Conservation (phyloP, 2,888 invertebrate genomes). For the Ectobius pallidus region DNA sequence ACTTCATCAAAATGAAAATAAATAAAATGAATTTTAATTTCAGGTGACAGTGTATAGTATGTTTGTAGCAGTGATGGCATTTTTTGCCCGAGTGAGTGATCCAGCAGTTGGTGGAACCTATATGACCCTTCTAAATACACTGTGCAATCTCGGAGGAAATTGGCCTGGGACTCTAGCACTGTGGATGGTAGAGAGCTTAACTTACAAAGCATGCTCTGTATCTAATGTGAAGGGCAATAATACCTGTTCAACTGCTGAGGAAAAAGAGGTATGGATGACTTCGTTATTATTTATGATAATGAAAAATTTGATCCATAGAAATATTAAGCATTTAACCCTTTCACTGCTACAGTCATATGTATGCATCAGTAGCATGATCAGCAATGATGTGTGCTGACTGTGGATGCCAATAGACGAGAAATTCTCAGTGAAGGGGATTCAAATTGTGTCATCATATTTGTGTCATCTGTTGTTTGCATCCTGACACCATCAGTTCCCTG, state of each 20-base stretch:
- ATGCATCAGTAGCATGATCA: constrained; percentile 34
- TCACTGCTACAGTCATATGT: too few relatives aligned
- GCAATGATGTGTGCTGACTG: too few relatives aligned
- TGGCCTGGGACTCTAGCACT: constrained; percentile 94
- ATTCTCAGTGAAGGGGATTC: too few relatives aligned
- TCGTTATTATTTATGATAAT: constrained; percentile 3
- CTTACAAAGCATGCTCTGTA: constrained; percentile 72
- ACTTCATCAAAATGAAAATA: too few relatives aligned
- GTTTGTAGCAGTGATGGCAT: constrained; percentile 98
- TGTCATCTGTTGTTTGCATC: too few relatives aligned
- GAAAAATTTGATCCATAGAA: constrained; percentile 5
- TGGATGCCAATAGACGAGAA: too few relatives aligned
- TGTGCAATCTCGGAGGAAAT: constrained; percentile 96
- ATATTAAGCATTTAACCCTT: constrained; percentile 12
- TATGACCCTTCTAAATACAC: constrained; percentile 97
- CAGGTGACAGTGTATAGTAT: constrained; percentile 93
- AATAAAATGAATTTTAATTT: too few relatives aligned
- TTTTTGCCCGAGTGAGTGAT: constrained; percentile 96
- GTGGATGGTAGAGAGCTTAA: constrained; percentile 89
- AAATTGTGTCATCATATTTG: too few relatives aligned
- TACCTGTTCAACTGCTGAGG: constrained; percentile 66
- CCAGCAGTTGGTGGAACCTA: constrained; percentile 97
- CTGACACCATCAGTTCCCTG: too few relatives aligned
- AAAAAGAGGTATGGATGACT: constrained; percentile 67
- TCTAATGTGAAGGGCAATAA: constrained; percentile 50